phyloP scores from a whole-genome alignment of 2,113 vertebrate species.

The Glaucomys volans region DNA sequence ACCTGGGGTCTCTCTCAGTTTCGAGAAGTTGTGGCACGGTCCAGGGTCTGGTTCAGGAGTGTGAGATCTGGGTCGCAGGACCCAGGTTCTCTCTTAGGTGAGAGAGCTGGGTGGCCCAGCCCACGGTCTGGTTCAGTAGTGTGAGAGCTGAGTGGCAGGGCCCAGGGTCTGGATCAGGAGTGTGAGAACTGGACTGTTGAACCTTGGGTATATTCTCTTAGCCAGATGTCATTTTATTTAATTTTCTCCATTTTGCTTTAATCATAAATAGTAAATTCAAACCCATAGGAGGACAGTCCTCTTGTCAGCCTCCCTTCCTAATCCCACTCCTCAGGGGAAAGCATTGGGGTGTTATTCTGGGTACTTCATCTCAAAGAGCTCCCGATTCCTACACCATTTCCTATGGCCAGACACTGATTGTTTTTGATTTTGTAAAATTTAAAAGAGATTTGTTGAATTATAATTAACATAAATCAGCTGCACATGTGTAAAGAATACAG shows the following conservation, averaged over 20 bases:
- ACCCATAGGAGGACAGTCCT: background rate
- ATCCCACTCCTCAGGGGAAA: background rate
- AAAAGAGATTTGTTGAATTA: background rate
- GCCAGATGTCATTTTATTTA: background rate
- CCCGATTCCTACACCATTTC: background rate
- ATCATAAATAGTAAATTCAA: conserved; percentile 6
- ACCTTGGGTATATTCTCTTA: background rate
- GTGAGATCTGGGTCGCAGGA: too few species aligned
- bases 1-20: too few species aligned
- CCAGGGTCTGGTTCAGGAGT: too few species aligned
- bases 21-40: too few species aligned
- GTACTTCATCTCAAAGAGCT: background rate
- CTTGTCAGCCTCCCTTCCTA: background rate
- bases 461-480: background rate
- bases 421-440: background rate
- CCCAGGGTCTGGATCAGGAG: too few species aligned
- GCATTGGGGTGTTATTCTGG: too few species aligned
- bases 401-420: background rate
- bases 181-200: too few species aligned
- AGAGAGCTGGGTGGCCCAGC: too few species aligned
- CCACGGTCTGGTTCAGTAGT: too few species aligned
- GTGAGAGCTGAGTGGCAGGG: too few species aligned
- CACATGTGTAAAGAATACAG: background rate
- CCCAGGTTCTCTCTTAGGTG: too few species aligned
- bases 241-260: conserved; percentile 16